Evolutionary conservation across 2,113 vertebrate species (phyloP).

Genomic region (Myrmecophaga tridactyla): DNA sequence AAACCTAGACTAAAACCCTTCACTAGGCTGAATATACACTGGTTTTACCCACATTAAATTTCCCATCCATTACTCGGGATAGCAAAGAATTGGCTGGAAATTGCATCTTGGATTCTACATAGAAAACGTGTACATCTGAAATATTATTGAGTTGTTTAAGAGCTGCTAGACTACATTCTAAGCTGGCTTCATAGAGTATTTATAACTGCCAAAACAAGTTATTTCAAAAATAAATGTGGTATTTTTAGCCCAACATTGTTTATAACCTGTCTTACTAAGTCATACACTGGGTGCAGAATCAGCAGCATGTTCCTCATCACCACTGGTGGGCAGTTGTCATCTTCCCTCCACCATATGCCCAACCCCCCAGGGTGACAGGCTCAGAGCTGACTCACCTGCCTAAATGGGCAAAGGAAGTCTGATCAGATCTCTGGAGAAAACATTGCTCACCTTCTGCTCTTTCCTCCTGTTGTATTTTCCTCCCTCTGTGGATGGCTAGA

Average conservation of each 20-base stretch:
- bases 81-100: constrained; percentile 4
- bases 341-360: background rate
- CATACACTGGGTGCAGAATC: background rate
- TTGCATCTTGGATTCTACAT: background rate
- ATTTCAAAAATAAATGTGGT: constrained; percentile 54
- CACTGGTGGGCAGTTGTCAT: background rate
- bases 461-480: background rate
- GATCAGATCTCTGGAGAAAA: background rate
- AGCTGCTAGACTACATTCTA: constrained; percentile 47
- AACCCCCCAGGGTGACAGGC: fast-evolving
- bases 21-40: background rate
- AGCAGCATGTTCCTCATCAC: background rate
- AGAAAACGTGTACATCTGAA: constrained; percentile 32
- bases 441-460: background rate
- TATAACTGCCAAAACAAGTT: constrained; percentile 62
- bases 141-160: constrained; percentile 35
- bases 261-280: constrained; percentile 52
- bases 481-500: background rate
- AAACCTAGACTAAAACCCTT: background rate
- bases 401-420: background rate
- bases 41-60: background rate
- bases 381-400: background rate
- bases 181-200: constrained; percentile 37
- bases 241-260: constrained; percentile 47
- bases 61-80: background rate